Evolutionary conservation across 2,113 vertebrate genomes (phyloP).

Genomic region (Limnothrissa miodon): DNA sequence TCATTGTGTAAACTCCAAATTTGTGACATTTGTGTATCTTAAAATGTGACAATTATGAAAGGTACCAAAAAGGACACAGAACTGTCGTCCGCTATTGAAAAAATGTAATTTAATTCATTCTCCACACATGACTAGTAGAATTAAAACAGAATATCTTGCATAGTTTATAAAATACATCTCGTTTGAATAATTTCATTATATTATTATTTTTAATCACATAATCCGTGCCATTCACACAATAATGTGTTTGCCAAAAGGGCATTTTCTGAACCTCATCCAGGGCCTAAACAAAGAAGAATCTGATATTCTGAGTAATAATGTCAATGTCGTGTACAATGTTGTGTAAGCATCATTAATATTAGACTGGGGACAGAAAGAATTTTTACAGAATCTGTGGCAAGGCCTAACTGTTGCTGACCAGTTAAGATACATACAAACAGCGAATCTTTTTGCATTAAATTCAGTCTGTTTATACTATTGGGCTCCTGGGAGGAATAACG

Average conservation of each 20-base stretch:
- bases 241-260: no score
- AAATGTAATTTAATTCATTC: neutral
- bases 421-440: no score
- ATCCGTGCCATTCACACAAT: no score
- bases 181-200: neutral
- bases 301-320: neutral
- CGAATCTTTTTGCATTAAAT: neutral
- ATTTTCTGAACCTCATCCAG: neutral
- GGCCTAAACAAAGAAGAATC: no score
- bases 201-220: neutral
- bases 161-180: neutral
- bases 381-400: neutral
- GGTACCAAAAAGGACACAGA: neutral
- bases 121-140: neutral
- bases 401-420: neutral
- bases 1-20: neutral
- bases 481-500: neutral
- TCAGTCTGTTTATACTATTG: neutral
- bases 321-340: neutral
- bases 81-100: neutral
- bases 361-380: neutral
- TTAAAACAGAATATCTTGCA: neutral
- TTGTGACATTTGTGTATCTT: neutral
- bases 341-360: neutral
- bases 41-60: neutral